Evolutionary conservation across 2,888 invertebrate genomes (phyloP), one percentile per base, ranked within the genome.

Genomic region (Heliconius cydno): DNA sequence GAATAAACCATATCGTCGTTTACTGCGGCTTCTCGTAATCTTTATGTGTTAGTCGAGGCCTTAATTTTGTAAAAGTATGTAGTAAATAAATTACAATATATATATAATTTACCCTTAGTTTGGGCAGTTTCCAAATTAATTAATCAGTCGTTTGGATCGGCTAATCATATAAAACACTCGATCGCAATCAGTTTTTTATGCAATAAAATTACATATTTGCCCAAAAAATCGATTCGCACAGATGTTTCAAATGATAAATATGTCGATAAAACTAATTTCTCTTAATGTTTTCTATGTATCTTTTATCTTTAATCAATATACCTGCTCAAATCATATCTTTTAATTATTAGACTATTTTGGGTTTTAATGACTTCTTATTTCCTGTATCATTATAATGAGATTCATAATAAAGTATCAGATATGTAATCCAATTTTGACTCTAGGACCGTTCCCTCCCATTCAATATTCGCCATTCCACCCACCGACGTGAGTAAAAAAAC

Each of bases 1-100:
- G 89, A 93, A 92, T 92, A 88, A 87, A 90, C 88, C 90, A 90
- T 91, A 91, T 88, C 89, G 91, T 87, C 88, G 86, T 90, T 89
- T 86, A 78, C 80, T 88, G 88, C 82, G 87, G 89, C 87, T 88
- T 87, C 87, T 87, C 86, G 85, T 85, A 70, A n/a, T 34, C 67
- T 30, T 63, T 38, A 72, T 9, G 57, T 38, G 19, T 75, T 65
- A 3, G 60, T 75, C 15, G 3, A 65, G 41, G 38, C 10, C 38
- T 65, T 22, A 75, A 63, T 75, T 41, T 38, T 22, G 52, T 12
- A 10, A 22, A 67, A n/a, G 22, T 57, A 34, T 34, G 34, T 34
- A 34, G 34, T 34, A 34, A 34, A 34, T 34, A 34, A 34, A 34
- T 34, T 7, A 34, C 34, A 34, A 7, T 34, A 34, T 34, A 30